These are phyloP conservation scores for Clusia tigrina DNA, from an alignment of 2,888 invertebrate genomes.

Conservation along the genomic window DNA sequence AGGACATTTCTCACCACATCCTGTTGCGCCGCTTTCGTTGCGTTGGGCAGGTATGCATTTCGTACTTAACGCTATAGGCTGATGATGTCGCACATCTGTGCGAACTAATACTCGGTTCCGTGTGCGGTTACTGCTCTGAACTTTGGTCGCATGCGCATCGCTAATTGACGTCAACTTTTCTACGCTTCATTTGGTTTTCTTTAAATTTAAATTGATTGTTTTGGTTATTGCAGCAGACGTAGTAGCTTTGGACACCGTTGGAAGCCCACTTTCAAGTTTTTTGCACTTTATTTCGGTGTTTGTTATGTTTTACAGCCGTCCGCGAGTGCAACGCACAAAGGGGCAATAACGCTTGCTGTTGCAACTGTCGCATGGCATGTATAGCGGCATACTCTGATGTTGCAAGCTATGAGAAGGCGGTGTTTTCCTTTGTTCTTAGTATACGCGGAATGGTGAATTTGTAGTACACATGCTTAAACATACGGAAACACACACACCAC, in stretches of 20 bases:
- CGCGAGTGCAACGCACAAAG: conserved; percentile 27
- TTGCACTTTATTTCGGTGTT: not conserved
- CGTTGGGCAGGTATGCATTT: not conserved
- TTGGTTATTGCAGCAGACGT: conserved; percentile 42
- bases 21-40: too few relatives aligned
- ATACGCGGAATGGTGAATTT: too few relatives aligned
- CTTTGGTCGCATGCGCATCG: too few relatives aligned
- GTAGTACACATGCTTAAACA: too few relatives aligned
- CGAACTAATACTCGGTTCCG: too few relatives aligned
- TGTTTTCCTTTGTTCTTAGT: conserved; percentile 2
- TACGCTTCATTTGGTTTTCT: conserved; percentile 47
- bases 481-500: too few relatives aligned
- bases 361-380: conserved; percentile 29
- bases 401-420: not conserved
- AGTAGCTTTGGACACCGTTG: not conserved
- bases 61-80: too few relatives aligned
- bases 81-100: too few relatives aligned
- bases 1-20: too few relatives aligned
- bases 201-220: conserved; percentile 42
- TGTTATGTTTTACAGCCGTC: not conserved
- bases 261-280: not conserved
- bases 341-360: conserved; percentile 18
- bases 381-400: conserved; percentile 8
- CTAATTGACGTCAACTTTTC: not conserved
- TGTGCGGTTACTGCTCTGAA: too few relatives aligned